These are phyloP conservation scores for Platycheirus albimanus DNA, from an alignment of 2,888 invertebrate species.

Conservation along the genomic window DNA sequence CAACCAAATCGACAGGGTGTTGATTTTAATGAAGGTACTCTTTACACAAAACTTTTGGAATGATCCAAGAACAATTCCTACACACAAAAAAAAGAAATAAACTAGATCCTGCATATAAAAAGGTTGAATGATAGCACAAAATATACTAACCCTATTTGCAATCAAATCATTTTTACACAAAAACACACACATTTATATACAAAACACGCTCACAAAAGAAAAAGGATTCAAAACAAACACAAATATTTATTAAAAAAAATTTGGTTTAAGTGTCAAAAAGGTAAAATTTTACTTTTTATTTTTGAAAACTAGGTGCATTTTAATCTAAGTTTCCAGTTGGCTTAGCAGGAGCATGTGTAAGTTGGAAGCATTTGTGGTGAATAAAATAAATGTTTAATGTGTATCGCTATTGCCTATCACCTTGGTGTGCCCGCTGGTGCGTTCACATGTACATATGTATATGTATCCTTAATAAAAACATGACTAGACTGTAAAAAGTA, in stretches of 20 bases:
- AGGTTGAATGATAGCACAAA: conserved; percentile 23
- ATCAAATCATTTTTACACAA: background rate
- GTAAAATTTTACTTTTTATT: conserved; percentile 35
- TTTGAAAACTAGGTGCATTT: conserved; percentile 67
- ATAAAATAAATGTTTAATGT: background rate
- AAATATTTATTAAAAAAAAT: background rate
- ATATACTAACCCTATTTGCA: conserved; percentile 37
- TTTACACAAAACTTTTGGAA: background rate
- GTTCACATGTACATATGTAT: background rate
- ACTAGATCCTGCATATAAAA: background rate
- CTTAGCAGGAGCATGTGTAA: conserved; percentile 67
- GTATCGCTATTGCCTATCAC: background rate
- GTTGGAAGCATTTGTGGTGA: conserved; percentile 65
- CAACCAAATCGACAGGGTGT: conserved; percentile 87
- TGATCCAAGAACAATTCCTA: conserved; percentile 19
- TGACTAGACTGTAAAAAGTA: too few relatives aligned
- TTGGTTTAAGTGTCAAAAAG: conserved; percentile 24
- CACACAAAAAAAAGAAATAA: conserved; percentile 1
- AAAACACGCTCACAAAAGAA: conserved; percentile 1
- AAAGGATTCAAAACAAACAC: background rate
- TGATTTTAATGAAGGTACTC: conserved; percentile 83
- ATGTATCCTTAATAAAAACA: too few relatives aligned
- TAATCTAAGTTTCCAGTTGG: conserved; percentile 72
- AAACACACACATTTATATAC: background rate
- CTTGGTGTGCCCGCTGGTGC: conserved; percentile 4